These are phyloP conservation scores for Lepisosteus oculatus DNA, from an alignment of 2,113 vertebrate species.

Conservation along the genomic window DNA sequence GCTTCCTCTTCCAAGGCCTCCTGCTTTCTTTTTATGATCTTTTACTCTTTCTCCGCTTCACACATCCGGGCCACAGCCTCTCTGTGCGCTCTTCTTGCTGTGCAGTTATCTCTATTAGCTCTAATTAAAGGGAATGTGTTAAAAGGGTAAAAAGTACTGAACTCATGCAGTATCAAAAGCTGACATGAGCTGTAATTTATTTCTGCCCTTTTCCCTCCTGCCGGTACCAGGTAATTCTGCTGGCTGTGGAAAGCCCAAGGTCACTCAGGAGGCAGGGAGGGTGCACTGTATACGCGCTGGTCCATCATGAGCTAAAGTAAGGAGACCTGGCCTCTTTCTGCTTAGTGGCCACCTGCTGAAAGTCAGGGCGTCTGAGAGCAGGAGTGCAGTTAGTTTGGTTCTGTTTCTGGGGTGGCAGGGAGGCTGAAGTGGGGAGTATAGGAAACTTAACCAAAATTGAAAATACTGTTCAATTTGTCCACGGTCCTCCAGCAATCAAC, in stretches of 20 bases:
- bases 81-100: neutral
- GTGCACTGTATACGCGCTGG: no score
- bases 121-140: slow-evolving; percentile 5
- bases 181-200: slow-evolving; percentile 3
- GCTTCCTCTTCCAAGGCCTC: neutral
- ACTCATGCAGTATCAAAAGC: neutral
- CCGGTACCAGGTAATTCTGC: neutral
- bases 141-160: neutral
- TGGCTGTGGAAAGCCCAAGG: neutral
- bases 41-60: neutral
- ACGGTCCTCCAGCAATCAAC: no score
- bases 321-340: no score
- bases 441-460: no score
- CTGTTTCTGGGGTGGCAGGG: no score
- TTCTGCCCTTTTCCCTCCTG: neutral
- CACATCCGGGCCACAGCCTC: neutral
- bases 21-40: neutral
- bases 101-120: slow-evolving; percentile 5
- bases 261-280: neutral
- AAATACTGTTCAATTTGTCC: no score
- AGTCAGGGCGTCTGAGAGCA: no score
- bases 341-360: no score
- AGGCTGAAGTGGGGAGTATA: no score
- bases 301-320: no score
- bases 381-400: no score